These are phyloP conservation scores for Sebastes diaconus DNA, from an alignment of 2,797 vertebrate genomes.

Conservation along the genomic window DNA sequence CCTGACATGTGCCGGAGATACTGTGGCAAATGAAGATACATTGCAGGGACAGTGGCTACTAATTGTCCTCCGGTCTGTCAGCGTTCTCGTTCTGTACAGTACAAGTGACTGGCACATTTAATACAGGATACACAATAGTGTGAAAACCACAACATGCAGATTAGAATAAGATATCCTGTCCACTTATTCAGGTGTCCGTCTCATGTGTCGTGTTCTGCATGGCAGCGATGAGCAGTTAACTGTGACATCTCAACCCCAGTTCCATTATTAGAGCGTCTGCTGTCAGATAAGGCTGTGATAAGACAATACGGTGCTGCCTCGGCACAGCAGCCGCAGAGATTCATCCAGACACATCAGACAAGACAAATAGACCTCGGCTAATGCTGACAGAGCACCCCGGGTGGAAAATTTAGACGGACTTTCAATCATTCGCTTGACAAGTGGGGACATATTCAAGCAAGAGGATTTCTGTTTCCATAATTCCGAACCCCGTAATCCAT, in stretches of 20 bases:
- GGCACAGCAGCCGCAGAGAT: slow-evolving; percentile 54
- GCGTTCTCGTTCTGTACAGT: slow-evolving; percentile 29
- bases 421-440: slow-evolving; percentile 74
- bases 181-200: slow-evolving; percentile 41
- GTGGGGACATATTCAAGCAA: slow-evolving; percentile 67
- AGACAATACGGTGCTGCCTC: slow-evolving; percentile 63
- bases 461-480: slow-evolving; percentile 73
- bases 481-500: slow-evolving; percentile 69
- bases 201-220: slow-evolving; percentile 18
- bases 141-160: slow-evolving; percentile 17
- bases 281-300: slow-evolving; percentile 69
- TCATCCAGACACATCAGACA: slow-evolving; percentile 73
- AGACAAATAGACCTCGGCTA: slow-evolving; percentile 78
- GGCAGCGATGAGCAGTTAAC: slow-evolving; percentile 53
- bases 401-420: slow-evolving; percentile 69
- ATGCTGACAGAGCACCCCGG: slow-evolving; percentile 70
- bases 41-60: slow-evolving; percentile 59
- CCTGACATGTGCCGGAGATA: slow-evolving; percentile 70
- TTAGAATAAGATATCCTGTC: slow-evolving; percentile 45
- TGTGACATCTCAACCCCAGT: slow-evolving; percentile 63
- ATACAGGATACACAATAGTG: slow-evolving; percentile 28
- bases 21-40: slow-evolving; percentile 76
- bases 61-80: slow-evolving; percentile 69
- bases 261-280: slow-evolving; percentile 61
- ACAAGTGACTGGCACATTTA: slow-evolving; percentile 60